Percentiles rank a stretch among this genome's conserved stretches.
Evolutionary conservation across 1,140 invertebrate species (phyloP).

Genomic region (Drosophila mayri): DNA sequence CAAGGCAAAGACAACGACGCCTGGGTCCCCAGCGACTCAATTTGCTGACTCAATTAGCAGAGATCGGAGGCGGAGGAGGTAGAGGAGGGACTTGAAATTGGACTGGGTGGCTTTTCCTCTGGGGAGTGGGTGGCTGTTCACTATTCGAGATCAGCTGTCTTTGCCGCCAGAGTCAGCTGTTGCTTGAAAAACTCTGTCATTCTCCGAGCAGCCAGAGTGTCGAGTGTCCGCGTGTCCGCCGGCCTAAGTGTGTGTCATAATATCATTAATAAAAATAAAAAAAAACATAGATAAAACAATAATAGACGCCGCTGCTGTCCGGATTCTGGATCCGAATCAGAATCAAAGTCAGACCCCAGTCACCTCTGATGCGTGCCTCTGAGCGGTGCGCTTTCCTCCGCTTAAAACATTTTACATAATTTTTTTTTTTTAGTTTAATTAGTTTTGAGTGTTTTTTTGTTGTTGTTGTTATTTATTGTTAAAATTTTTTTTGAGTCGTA

Average conservation of each 20-base stretch:
- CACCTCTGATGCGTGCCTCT: conserved; percentile 63
- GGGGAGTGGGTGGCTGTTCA: no score
- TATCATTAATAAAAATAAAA: conserved; percentile 68
- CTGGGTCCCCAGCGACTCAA: conserved; percentile 32
- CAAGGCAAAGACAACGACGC: conserved; percentile 39
- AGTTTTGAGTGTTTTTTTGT: conserved; percentile 16
- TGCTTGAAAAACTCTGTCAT: conserved; percentile 1
- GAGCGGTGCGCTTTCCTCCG: conserved; percentile 46
- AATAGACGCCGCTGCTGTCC: conserved; percentile 27
- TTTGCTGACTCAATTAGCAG: conserved; percentile 39
- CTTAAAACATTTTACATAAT: not conserved
- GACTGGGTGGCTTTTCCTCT: not conserved
- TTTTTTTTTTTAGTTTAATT: conserved; percentile 10
- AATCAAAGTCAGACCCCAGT: conserved; percentile 54
- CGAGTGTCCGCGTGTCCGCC: conserved; percentile 1
- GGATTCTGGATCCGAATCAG: conserved; percentile 47
- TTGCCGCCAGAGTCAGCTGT: conserved; percentile 26
- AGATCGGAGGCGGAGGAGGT: not conserved
- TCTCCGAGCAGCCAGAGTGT: not conserved
- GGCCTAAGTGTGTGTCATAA: conserved; percentile 39
- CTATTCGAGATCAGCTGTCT: conserved; percentile 22
- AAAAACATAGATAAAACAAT: conserved; percentile 31
- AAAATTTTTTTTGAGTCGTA: not conserved
- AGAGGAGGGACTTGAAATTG: not conserved
- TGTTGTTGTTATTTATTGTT: not conserved